These are phyloP conservation scores for Pseudorectes ferrugineus DNA, from an alignment of 2,113 vertebrate genomes.

Conservation along the genomic window DNA sequence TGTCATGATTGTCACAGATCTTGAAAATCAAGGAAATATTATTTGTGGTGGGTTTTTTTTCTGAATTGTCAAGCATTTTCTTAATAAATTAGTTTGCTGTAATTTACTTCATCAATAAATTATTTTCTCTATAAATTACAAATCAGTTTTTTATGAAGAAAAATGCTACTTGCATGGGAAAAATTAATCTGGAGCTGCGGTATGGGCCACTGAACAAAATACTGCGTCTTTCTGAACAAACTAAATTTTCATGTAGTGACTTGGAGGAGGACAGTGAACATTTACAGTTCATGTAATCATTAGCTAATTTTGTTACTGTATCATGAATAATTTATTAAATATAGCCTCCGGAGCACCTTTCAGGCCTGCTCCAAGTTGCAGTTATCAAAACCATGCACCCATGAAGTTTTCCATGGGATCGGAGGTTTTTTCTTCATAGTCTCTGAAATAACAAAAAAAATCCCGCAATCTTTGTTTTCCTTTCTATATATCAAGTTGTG, in stretches of 20 bases:
- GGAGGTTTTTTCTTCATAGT: not conserved
- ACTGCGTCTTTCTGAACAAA: rapidly evolving
- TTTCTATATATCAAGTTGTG: not conserved
- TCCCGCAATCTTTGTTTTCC: rapidly evolving
- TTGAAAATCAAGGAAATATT: not conserved
- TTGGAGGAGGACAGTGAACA: not conserved
- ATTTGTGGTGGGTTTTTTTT: not conserved
- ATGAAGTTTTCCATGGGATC: not conserved
- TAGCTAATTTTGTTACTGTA: not conserved
- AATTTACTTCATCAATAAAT: not conserved
- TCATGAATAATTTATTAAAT: not conserved
- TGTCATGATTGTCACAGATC: not conserved
- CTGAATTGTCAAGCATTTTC: not conserved
- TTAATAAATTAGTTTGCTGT: not conserved
- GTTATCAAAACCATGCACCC: not conserved
- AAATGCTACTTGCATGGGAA: not conserved
- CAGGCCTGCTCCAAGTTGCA: not conserved
- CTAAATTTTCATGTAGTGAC: not conserved
- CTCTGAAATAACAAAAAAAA: not conserved
- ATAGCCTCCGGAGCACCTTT: not conserved
- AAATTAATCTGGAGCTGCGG: not conserved
- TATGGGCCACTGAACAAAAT: not conserved
- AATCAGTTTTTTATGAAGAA: not conserved
- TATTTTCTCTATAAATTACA: not conserved
- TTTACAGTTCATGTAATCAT: not conserved